Evolutionary conservation across 2,113 vertebrate species (phyloP).

Genomic region (Grantiella picta): DNA sequence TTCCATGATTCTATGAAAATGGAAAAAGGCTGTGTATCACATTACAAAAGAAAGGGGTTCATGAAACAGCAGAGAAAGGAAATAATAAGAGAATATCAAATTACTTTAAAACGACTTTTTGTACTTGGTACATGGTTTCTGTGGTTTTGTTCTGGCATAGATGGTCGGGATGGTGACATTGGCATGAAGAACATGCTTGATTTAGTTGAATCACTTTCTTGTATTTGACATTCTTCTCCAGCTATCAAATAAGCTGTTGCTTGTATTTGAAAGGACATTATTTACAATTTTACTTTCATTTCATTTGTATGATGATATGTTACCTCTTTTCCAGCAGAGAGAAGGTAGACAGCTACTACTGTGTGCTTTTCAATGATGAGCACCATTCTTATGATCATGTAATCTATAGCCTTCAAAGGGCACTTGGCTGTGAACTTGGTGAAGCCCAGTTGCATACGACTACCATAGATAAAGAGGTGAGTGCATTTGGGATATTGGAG

Average conservation of each 20-base stretch:
- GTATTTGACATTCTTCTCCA: not conserved
- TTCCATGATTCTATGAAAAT: not conserved
- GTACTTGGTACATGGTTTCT: not conserved
- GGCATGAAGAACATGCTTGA: not conserved
- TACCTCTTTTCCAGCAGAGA: conserved; percentile 57
- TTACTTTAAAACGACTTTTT: not conserved
- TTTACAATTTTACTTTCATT: not conserved
- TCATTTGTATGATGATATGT: not conserved
- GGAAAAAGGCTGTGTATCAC: not conserved
- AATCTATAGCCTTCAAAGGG: conserved; percentile 92
- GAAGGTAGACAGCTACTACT: conserved; percentile 86
- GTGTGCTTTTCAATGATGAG: conserved; percentile 98
- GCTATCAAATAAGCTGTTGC: not conserved
- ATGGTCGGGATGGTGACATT: not conserved
- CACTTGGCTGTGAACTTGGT: conserved; percentile 84
- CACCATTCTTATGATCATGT: conserved; percentile 97
- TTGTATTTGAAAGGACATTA: not conserved
- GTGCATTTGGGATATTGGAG: not conserved
- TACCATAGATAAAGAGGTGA: conserved; percentile 95
- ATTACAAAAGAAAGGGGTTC: not conserved
- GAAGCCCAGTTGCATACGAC: conserved; percentile 89
- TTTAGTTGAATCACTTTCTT: not conserved
- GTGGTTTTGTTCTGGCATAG: not conserved
- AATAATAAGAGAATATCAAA: not conserved
- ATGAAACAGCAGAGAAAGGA: not conserved